A percentile compares a stretch with the other conserved stretches of the same genome.
Evolutionary conservation across 1,140 invertebrate species (phyloP).

Genomic region (Cotesia vestalis): DNA sequence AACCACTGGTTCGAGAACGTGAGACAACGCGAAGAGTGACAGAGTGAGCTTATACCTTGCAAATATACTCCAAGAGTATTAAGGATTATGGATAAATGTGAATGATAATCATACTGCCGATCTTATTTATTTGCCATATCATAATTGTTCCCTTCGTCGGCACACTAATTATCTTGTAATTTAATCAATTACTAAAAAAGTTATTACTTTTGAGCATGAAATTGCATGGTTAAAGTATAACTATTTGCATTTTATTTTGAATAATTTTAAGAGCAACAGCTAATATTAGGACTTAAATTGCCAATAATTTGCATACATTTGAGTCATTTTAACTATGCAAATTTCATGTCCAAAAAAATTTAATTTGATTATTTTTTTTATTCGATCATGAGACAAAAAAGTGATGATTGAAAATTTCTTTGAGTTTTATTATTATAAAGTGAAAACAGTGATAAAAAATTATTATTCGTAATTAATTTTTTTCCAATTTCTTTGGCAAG

Average conservation of each 20-base stretch:
- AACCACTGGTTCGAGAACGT: conserved; percentile 51
- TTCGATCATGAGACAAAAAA: too few species aligned
- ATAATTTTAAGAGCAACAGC: too few species aligned
- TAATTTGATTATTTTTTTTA: too few species aligned
- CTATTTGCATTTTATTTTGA: too few species aligned
- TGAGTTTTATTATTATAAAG: too few species aligned
- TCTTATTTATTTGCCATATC: background rate
- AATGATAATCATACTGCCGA: conserved; percentile 35
- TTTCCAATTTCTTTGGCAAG: background rate
- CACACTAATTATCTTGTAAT: conserved; percentile 16
- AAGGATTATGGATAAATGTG: conserved; percentile 40
- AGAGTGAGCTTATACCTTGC: conserved; percentile 29
- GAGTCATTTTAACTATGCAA: too few species aligned
- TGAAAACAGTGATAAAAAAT: too few species aligned
- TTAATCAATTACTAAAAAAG: background rate
- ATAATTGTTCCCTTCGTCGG: background rate
- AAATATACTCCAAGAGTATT: conserved; percentile 35
- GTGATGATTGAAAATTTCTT: too few species aligned
- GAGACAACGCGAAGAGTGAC: conserved; percentile 28
- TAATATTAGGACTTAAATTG: too few species aligned
- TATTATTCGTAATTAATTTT: too few species aligned
- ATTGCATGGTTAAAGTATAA: background rate
- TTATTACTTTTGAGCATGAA: background rate
- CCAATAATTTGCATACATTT: too few species aligned
- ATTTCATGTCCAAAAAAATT: too few species aligned